Percentiles rank a stretch among this genome's conserved stretches.
phyloP scores from a whole-genome alignment of 2,797 vertebrate species.

The Typhlichthys eigenmanni region DNA sequence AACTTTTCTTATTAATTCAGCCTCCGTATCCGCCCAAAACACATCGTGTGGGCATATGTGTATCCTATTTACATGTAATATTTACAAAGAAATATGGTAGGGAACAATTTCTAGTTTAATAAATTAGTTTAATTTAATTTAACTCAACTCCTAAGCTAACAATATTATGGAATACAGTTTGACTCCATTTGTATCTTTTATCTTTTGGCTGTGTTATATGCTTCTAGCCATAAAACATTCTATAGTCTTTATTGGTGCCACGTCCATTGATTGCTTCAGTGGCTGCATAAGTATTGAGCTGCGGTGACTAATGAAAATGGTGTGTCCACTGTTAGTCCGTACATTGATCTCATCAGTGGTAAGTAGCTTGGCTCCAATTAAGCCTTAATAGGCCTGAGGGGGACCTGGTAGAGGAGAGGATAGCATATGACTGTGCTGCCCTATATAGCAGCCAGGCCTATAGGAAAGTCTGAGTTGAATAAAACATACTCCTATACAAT shows the following conservation, averaged over 20 bases:
- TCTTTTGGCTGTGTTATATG: constrained; percentile 9
- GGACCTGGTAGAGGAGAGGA: constrained; percentile 16
- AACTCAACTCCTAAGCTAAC: not conserved
- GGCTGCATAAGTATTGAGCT: constrained; percentile 57
- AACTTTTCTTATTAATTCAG: not conserved
- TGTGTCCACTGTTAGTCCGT: constrained; percentile 49
- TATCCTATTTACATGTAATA: no score
- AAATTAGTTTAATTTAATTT: not conserved
- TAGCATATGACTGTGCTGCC: not conserved
- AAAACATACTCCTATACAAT: no score
- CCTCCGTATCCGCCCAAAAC: constrained; percentile 9
- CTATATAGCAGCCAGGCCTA: no score
- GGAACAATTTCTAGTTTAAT: no score
- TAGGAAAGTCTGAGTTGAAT: no score
- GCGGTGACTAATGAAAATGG: constrained; percentile 71
- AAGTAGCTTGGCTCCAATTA: constrained; percentile 69
- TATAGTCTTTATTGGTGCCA: constrained; percentile 39
- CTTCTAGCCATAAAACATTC: constrained; percentile 32
- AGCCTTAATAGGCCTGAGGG: constrained; percentile 52
- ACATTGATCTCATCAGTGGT: constrained; percentile 70
- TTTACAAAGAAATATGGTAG: no score
- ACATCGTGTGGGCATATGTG: not conserved
- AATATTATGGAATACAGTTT: constrained; percentile 26
- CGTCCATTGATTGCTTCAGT: constrained; percentile 44
- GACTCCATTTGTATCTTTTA: constrained; percentile 1